Percentiles rank a stretch among this genome's conserved stretches.
Evolutionary conservation across 2,797 vertebrate genomes (phyloP).

Genomic region (Eidolon dupreanum): DNA sequence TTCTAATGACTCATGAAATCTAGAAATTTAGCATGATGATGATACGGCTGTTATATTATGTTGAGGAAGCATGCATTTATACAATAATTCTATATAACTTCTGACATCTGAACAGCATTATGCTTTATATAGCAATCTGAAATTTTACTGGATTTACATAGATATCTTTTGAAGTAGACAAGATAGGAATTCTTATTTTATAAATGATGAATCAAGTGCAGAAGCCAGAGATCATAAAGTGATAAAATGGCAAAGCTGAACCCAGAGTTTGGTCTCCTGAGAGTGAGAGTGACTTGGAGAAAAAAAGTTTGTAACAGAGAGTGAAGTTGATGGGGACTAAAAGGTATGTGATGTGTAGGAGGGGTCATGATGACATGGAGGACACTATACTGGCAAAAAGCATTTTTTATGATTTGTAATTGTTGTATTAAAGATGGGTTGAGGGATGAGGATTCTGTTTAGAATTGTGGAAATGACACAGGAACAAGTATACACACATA

Average conservation of each 20-base stretch:
- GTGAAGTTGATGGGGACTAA: constrained; percentile 3
- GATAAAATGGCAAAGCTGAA: background rate
- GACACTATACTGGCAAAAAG: background rate
- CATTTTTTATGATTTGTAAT: constrained; percentile 43
- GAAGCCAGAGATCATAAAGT: constrained; percentile 2
- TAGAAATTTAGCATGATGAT: constrained; percentile 42
- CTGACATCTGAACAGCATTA: background rate
- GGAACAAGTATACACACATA: background rate
- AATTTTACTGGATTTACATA: constrained; percentile 39
- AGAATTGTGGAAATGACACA: background rate
- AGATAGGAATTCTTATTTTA: constrained; percentile 44
- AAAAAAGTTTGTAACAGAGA: constrained; percentile 29
- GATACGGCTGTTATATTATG: background rate
- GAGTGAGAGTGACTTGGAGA: background rate
- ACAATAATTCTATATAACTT: constrained; percentile 20
- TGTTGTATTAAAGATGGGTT: background rate
- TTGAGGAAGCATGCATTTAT: constrained; percentile 1
- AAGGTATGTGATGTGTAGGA: background rate
- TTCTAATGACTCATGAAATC: constrained; percentile 23
- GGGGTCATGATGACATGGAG: background rate
- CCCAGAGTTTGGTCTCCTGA: constrained; percentile 11
- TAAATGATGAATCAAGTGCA: constrained; percentile 36
- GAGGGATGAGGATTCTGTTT: constrained; percentile 16
- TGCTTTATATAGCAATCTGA: background rate
- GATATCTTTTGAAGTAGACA: background rate